Evolutionary conservation across 2,113 vertebrate species (phyloP).

Genomic region (Zosterops hypoxanthus): DNA sequence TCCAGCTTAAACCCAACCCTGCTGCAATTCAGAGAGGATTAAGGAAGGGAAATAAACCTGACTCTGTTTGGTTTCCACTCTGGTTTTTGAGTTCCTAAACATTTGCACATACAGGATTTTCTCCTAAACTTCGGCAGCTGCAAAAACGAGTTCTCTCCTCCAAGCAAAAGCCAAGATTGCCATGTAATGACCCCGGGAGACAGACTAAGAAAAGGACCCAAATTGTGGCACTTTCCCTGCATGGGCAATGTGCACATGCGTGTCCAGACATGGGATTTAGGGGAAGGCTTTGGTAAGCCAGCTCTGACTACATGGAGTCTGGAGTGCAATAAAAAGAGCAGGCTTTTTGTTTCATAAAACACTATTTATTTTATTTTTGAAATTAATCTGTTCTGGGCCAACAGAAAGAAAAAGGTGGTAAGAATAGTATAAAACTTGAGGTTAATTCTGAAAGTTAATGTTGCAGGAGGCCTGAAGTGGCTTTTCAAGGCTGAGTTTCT

Average conservation of each 20-base stretch:
- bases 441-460: not conserved
- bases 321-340: not conserved
- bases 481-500: not conserved
- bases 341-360: not conserved
- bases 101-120: not conserved
- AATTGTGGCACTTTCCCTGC: not conserved
- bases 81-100: not conserved
- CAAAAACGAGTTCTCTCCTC: not conserved
- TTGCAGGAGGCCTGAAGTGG: not conserved
- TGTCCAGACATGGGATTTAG: conserved; percentile 43
- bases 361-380: not conserved
- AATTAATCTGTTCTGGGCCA: not conserved
- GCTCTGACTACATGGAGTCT: not conserved
- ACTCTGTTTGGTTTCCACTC: not conserved
- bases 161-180: not conserved
- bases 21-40: not conserved
- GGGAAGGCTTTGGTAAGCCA: not conserved
- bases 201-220: not conserved
- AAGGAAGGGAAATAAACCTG: not conserved
- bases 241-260: accelerated
- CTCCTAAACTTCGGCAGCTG: not conserved
- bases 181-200: not conserved
- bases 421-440: not conserved
- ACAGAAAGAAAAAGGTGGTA: not conserved
- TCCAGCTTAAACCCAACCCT: not conserved